These are phyloP conservation scores for Aquatica leii DNA, from an alignment of 2,888 invertebrate species.

Conservation along the genomic window DNA sequence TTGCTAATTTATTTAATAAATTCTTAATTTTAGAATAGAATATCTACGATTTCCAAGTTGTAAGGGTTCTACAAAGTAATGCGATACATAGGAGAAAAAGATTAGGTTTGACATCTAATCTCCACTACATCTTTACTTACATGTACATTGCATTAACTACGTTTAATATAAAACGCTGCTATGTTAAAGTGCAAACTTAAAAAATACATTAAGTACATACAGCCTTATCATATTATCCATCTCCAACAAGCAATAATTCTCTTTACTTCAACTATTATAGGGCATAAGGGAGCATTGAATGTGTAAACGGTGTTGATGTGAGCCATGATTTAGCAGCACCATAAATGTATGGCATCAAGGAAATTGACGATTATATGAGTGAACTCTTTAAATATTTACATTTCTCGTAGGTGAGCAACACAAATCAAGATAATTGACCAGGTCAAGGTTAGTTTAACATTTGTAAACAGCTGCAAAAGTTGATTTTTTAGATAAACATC, in stretches of 20 bases:
- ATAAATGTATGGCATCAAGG: conserved; percentile 20
- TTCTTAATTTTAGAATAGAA: too few relatives aligned
- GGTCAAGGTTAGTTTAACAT: conserved; percentile 22
- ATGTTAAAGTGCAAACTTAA: too few relatives aligned
- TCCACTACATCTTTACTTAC: too few relatives aligned
- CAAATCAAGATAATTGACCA: conserved; percentile 27
- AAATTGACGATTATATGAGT: conserved; percentile 17
- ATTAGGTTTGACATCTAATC: too few relatives aligned
- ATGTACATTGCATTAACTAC: too few relatives aligned
- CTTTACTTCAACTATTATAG: conserved; percentile 5
- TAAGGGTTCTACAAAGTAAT: too few relatives aligned
- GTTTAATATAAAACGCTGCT: too few relatives aligned
- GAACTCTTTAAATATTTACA: conserved; percentile 26
- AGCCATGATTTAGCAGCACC: conserved; percentile 17
- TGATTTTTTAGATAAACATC: too few relatives aligned
- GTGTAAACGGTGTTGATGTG: conserved; percentile 10
- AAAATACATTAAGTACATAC: too few relatives aligned
- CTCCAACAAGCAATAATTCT: conserved; percentile 13
- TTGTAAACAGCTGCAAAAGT: conserved; percentile 15
- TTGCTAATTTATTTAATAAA: too few relatives aligned
- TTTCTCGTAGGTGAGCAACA: conserved; percentile 23
- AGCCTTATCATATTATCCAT: neutral
- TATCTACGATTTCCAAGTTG: too few relatives aligned
- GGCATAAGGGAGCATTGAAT: conserved; percentile 9
- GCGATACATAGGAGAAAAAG: too few relatives aligned